phyloP scores from a whole-genome alignment of 1,140 invertebrate species.

The Episyrphus balteatus region DNA sequence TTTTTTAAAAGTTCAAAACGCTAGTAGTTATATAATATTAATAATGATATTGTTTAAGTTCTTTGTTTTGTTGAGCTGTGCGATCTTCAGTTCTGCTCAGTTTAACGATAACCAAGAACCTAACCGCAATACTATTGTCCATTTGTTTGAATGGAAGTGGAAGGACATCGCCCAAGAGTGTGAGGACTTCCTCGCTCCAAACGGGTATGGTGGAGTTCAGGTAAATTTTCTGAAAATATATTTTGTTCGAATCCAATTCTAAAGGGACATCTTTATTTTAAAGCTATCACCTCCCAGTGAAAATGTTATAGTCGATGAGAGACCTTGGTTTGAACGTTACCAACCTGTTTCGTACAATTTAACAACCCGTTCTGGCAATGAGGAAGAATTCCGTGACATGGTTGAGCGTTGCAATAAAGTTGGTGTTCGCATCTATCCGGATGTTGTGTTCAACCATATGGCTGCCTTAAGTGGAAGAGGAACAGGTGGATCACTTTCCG shows the following conservation, averaged over 20 bases:
- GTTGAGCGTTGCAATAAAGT: conserved; percentile 58
- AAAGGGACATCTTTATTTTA: background rate
- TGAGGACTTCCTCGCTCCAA: conserved; percentile 54
- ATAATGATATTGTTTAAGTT: no score
- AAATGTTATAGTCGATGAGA: conserved; percentile 26
- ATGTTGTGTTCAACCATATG: conserved; percentile 71
- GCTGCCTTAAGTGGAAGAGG: conserved; percentile 39
- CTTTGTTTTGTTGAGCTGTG: no score
- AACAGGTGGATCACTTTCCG: conserved; percentile 40
- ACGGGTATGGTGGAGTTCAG: conserved; percentile 61
- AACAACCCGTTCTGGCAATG: conserved; percentile 61
- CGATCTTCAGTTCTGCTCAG: no score
- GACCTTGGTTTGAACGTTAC: conserved; percentile 75
- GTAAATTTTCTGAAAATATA: conserved; percentile 27
- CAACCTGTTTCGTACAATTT: conserved; percentile 77
- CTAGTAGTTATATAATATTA: no score
- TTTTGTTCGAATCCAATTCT: background rate
- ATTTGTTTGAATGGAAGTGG: conserved; percentile 63
- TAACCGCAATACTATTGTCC: conserved; percentile 41
- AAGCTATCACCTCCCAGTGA: conserved; percentile 44
- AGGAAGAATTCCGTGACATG: conserved; percentile 63
- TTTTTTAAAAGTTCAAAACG: no score
- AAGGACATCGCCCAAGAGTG: conserved; percentile 61
- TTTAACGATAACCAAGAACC: no score
- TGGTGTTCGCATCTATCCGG: conserved; percentile 65